Conservation (phyloP, 1,140 invertebrate genomes). For the Mycetomoellerius zeteki region DNA sequence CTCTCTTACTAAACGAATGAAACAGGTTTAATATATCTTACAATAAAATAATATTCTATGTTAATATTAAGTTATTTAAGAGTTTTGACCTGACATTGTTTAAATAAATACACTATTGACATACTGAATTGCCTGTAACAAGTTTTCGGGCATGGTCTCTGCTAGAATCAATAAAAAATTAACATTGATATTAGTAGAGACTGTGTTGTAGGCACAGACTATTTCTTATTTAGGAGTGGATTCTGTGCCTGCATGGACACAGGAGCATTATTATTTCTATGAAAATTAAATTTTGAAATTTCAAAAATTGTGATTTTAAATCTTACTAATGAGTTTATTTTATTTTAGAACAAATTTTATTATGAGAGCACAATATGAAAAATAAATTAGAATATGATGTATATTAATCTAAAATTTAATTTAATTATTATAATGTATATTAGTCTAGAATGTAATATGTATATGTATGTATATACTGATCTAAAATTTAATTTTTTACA, state of each 20-base stretch:
- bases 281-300: slow-evolving; percentile 7
- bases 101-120: slow-evolving; percentile 43
- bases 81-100: slow-evolving; percentile 47
- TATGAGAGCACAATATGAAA: not conserved
- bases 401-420: not conserved
- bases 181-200: slow-evolving; percentile 78
- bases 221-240: slow-evolving; percentile 87
- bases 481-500: not conserved
- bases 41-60: not conserved
- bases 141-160: slow-evolving; percentile 89
- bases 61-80: not conserved
- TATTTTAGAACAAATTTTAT: not conserved
- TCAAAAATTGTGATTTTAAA: not conserved
- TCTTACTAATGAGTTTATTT: not conserved
- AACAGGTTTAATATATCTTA: slow-evolving; percentile 25
- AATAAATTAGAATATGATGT: not conserved
- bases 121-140: slow-evolving; percentile 87
- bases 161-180: slow-evolving; percentile 69
- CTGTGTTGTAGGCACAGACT: slow-evolving; percentile 88
- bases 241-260: slow-evolving; percentile 88
- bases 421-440: not conserved
- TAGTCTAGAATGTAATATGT: too few species aligned
- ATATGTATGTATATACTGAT: too few species aligned
- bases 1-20: slow-evolving; percentile 41
- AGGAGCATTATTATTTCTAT: slow-evolving; percentile 81